These are phyloP conservation scores for Drosophila borborema DNA, from an alignment of 2,888 invertebrate species.

Conservation along the genomic window DNA sequence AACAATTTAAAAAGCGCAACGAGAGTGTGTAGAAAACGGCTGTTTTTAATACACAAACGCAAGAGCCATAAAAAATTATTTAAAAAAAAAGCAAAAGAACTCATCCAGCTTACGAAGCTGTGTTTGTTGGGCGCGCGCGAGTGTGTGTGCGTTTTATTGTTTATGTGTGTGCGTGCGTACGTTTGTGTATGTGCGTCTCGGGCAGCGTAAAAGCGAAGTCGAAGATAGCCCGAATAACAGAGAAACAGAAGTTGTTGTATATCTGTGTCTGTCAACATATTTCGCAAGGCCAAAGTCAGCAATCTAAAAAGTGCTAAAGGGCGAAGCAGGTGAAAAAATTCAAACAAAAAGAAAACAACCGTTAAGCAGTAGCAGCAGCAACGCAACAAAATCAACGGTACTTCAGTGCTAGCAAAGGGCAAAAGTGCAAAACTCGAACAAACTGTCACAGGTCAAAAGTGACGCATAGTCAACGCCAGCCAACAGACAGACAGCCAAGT, in stretches of 20 bases:
- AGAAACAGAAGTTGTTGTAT: constrained; percentile 42
- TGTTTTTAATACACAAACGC: constrained; percentile 12
- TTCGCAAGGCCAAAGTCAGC: constrained; percentile 54
- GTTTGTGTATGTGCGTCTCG: constrained; percentile 49
- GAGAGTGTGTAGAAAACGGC: constrained; percentile 2
- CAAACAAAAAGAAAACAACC: constrained; percentile 12
- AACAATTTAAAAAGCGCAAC: constrained; percentile 19
- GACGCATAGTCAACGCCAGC: constrained; percentile 43
- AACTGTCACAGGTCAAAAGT: constrained; percentile 50
- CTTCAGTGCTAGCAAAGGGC: constrained; percentile 31
- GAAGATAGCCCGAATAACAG: constrained; percentile 59
- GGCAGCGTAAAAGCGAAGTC: constrained; percentile 41
- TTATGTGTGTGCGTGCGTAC: constrained; percentile 35
- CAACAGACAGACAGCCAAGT: constrained; percentile 1
- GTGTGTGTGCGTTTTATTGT: constrained; percentile 28
- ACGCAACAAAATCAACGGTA: constrained; percentile 4
- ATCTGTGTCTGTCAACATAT: constrained; percentile 55
- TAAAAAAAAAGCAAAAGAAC: constrained; percentile 1
- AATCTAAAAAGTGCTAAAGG: background rate
- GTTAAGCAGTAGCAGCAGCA: constrained; percentile 11
- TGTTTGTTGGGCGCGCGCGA: constrained; percentile 26
- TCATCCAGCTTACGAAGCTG: constrained; percentile 48
- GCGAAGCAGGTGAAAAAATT: constrained; percentile 17
- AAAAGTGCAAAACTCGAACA: constrained; percentile 23
- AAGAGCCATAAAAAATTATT: constrained; percentile 5